Conservation (phyloP, 2,888 invertebrate genomes). For the Zeuzera pyrina region DNA sequence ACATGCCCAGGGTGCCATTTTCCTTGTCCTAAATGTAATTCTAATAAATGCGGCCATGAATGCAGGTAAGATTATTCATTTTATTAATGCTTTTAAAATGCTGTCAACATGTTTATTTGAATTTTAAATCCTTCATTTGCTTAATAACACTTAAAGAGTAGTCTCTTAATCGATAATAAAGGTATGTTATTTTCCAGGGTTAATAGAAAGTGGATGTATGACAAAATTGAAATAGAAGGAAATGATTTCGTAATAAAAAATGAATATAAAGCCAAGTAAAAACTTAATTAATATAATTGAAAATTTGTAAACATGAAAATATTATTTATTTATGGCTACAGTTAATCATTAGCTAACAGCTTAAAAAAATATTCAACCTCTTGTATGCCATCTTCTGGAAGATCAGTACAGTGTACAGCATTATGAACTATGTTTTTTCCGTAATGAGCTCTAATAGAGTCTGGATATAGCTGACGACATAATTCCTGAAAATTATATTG, state of each 20-base stretch:
- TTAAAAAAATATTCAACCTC: slow-evolving; percentile 88
- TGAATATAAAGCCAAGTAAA: slow-evolving; percentile 51
- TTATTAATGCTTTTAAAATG: too few relatives aligned
- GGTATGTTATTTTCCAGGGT: slow-evolving; percentile 76
- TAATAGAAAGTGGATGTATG: slow-evolving; percentile 84
- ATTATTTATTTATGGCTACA: background rate
- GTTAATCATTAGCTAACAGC: slow-evolving; percentile 59
- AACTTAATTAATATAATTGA: background rate
- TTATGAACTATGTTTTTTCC: slow-evolving; percentile 86
- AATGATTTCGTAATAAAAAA: slow-evolving; percentile 78
- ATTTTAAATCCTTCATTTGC: too few relatives aligned
- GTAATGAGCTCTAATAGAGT: slow-evolving; percentile 86
- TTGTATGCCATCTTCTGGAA: slow-evolving; percentile 85
- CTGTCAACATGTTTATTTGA: too few relatives aligned
- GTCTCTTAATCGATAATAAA: too few relatives aligned
- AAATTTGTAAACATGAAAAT: background rate
- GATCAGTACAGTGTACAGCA: slow-evolving; percentile 94
- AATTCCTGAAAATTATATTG: slow-evolving; percentile 35
- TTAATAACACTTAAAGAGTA: too few relatives aligned
- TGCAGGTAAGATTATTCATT: slow-evolving; percentile 74
- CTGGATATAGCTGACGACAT: slow-evolving; percentile 80
- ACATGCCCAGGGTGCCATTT: slow-evolving; percentile 90
- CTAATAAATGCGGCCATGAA: slow-evolving; percentile 84
- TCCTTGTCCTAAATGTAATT: slow-evolving; percentile 81
- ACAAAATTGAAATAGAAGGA: slow-evolving; percentile 85